These are phyloP conservation scores for Cotesia typhae DNA, from an alignment of 1,140 invertebrate genomes.

Conservation along the genomic window DNA sequence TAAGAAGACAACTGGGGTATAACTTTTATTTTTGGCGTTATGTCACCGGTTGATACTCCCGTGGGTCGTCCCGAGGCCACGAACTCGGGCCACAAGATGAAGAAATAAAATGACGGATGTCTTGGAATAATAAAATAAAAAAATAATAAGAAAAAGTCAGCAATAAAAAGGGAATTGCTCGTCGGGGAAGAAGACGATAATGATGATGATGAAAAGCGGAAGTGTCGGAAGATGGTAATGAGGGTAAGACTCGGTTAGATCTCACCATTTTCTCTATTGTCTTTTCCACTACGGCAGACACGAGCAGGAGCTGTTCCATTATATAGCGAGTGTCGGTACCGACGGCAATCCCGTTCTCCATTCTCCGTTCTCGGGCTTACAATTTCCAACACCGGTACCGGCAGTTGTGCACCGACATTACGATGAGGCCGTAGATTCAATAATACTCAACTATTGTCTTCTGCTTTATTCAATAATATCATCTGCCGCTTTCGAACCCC, in stretches of 20 bases:
- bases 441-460: background rate
- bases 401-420: background rate
- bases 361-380: background rate
- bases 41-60: no score
- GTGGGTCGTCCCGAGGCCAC: background rate
- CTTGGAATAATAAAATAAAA: background rate
- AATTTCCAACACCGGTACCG: background rate
- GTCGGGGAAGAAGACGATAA: conserved; percentile 12
- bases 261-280: background rate
- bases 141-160: background rate
- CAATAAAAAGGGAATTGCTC: background rate
- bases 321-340: no score
- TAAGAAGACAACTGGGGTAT: background rate
- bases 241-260: background rate
- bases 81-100: background rate
- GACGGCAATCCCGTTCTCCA: no score
- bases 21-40: no score
- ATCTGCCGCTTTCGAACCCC: background rate
- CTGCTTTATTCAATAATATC: conserved; percentile 14
- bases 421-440: conserved; percentile 20
- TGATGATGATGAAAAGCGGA: conserved; percentile 13
- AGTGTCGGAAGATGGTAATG: conserved; percentile 18
- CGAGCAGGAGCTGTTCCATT: background rate
- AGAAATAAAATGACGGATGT: conserved; percentile 18
- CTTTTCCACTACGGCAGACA: background rate